Percentiles rank a stretch among this genome's conserved stretches.
Evolutionary conservation across 2,113 vertebrate species (phyloP).

Genomic region (Scomber japonicus): DNA sequence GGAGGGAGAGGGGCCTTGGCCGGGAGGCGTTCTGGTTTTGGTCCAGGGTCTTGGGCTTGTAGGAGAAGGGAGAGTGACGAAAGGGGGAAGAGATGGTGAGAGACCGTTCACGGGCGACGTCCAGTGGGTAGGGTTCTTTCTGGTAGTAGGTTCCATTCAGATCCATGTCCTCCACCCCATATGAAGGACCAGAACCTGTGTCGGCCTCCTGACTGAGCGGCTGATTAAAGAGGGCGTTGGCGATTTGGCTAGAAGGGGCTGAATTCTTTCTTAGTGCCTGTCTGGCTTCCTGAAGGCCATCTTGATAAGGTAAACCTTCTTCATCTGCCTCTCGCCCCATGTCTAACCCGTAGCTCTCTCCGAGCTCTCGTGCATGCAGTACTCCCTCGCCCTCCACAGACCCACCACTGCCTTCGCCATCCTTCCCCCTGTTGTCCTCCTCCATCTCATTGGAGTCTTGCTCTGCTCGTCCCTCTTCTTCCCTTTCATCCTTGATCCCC

Average conservation of each 20-base stretch:
- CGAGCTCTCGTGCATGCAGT: slow-evolving; percentile 51
- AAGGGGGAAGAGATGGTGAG: slow-evolving; percentile 87
- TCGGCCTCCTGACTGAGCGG: slow-evolving; percentile 65
- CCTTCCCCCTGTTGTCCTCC: slow-evolving; percentile 55
- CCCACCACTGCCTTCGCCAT: slow-evolving; percentile 39
- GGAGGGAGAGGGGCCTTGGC: slow-evolving; percentile 83
- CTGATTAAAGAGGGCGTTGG: slow-evolving; percentile 73
- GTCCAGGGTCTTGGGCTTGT: slow-evolving; percentile 82
- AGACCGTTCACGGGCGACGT: slow-evolving; percentile 79
- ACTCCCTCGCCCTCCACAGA: slow-evolving; percentile 57
- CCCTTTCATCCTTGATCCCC: slow-evolving; percentile 67
- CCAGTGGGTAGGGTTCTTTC: slow-evolving; percentile 72
- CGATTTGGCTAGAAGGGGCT: slow-evolving; percentile 83
- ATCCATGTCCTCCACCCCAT: slow-evolving; percentile 75
- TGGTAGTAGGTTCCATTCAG: slow-evolving; percentile 81
- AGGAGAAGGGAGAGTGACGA: slow-evolving; percentile 83
- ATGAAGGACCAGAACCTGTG: slow-evolving; percentile 63
- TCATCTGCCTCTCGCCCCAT: slow-evolving; percentile 63
- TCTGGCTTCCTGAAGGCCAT: slow-evolving; percentile 45
- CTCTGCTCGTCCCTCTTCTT: slow-evolving; percentile 59
- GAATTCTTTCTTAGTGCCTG: slow-evolving; percentile 80
- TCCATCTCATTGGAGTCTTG: slow-evolving; percentile 66
- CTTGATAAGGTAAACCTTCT: slow-evolving; percentile 60
- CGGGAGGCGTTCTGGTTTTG: slow-evolving; percentile 84
- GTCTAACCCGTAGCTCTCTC: slow-evolving; percentile 50